Base-by-base conservation (phyloP, 1,140 invertebrate species). In the Drosophila equinoxialis region DNA sequence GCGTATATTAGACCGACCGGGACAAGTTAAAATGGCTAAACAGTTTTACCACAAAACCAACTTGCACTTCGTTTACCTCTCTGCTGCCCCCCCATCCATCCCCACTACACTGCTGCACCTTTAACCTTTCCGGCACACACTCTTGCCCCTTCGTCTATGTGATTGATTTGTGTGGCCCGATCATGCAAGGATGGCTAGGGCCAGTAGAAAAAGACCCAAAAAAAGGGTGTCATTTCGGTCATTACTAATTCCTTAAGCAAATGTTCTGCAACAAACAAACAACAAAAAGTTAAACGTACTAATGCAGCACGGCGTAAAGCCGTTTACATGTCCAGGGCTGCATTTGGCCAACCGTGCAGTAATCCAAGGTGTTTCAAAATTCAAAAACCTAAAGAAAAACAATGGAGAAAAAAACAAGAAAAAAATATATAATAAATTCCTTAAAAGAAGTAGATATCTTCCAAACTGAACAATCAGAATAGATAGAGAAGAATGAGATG, bases 91-190 rank as follows among this genome's bases (percentile, higher is more conserved):
- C 3, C 13, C 13, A 13, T 11, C 35, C 23, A 3, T 26, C 3
- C 0, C 23, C 23, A 26, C 3, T 26, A 10, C 35, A 10, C 35
- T 37, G 13, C 30, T 30, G 30, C 30, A 30, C 30, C 30, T 11
- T n/a, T 11, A 4, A 8, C 11, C 39, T 35, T 10, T 23, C 1
- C 2, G 20, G 20, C 20, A 1, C 20, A 26, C 26, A 5, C 39
- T 11, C 5, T 14, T 17, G 42, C 7, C 6, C 45, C 17, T 7
- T 3, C 17, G 20, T 2, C n/a, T 10, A 17, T 13, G 11, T 59
- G 74, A 77, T 77, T 77, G 74, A 77, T 77, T 77, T 77, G 75
- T 77, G 75, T 77, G 30, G 66, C 45, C 33, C 23, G 74, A 77
- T 77, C 74, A 77, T 77, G 75, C 75, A 77, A 77, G 74, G 61